These are phyloP conservation scores for Acrobasis suavella DNA, from an alignment of 2,888 invertebrate species.

Conservation along the genomic window DNA sequence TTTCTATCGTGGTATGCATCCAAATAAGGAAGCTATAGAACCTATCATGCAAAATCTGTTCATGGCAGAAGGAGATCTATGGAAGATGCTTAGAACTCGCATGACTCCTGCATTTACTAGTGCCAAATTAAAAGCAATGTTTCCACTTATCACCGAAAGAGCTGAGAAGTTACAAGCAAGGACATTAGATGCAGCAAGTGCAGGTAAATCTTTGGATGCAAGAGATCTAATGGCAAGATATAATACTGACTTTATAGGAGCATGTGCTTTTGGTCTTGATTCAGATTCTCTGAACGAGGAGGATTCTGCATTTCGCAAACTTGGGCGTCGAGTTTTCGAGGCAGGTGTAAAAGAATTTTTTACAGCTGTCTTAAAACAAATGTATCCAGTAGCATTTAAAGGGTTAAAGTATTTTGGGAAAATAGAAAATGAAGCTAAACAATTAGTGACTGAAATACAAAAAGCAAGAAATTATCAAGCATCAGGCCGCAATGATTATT, in stretches of 20 bases:
- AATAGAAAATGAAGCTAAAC: background rate
- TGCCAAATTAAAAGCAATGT: conserved; percentile 25
- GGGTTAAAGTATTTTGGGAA: conserved; percentile 29
- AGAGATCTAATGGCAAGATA: conserved; percentile 42
- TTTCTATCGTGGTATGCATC: conserved; percentile 8
- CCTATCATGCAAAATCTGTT: conserved; percentile 25
- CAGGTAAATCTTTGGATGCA: conserved; percentile 31
- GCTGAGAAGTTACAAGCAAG: conserved; percentile 19
- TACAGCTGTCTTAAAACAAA: conserved; percentile 32
- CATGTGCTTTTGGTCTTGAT: conserved; percentile 43
- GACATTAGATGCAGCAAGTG: conserved; percentile 17
- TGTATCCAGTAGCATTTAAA: conserved; percentile 32
- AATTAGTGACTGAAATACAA: background rate
- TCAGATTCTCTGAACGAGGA: conserved; percentile 25
- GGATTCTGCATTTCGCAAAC: conserved; percentile 25
- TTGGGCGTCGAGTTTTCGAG: conserved; percentile 24
- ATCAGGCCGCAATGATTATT: conserved; percentile 17
- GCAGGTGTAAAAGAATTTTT: conserved; percentile 33
- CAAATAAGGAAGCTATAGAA: conserved; percentile 15
- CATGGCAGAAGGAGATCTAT: conserved; percentile 26
- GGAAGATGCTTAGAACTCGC: conserved; percentile 24
- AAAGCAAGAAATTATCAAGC: conserved; percentile 23
- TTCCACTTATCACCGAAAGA: conserved; percentile 24
- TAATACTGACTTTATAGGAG: conserved; percentile 43
- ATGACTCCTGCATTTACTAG: conserved; percentile 25